These are phyloP conservation scores for Diachrysia chrysitis DNA, from an alignment of 2,888 invertebrate species.

Conservation along the genomic window DNA sequence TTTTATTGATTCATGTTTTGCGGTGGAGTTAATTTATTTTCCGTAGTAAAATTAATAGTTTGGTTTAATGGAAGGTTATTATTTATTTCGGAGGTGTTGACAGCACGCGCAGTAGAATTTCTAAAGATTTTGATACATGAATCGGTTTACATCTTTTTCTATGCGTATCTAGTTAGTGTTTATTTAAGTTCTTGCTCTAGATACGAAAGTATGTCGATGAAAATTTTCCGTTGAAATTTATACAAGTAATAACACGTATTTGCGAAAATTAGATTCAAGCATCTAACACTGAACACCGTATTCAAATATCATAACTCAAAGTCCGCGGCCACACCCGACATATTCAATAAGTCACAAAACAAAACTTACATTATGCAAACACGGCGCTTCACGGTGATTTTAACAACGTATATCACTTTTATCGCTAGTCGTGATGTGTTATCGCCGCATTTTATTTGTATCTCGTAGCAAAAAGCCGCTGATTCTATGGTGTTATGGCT, in stretches of 20 bases:
- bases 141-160: no score
- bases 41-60: background rate
- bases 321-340: constrained; percentile 35
- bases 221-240: background rate
- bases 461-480: constrained; percentile 58
- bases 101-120: no score
- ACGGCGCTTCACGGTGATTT: constrained; percentile 60
- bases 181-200: no score
- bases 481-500: constrained; percentile 69
- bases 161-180: no score
- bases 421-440: constrained; percentile 65
- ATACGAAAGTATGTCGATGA: no score
- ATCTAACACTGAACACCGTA: constrained; percentile 23
- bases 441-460: constrained; percentile 72
- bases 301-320: constrained; percentile 23
- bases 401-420: constrained; percentile 74
- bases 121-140: no score
- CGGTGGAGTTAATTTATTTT: background rate
- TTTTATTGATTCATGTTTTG: background rate
- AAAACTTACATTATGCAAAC: constrained; percentile 62
- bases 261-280: constrained; percentile 5
- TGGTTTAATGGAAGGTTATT: no score
- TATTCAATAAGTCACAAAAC: constrained; percentile 64
- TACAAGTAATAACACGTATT: background rate
- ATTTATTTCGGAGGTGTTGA: no score